Base-by-base conservation (phyloP, 2,797 vertebrate species). In the Enteromius viviparus region DNA sequence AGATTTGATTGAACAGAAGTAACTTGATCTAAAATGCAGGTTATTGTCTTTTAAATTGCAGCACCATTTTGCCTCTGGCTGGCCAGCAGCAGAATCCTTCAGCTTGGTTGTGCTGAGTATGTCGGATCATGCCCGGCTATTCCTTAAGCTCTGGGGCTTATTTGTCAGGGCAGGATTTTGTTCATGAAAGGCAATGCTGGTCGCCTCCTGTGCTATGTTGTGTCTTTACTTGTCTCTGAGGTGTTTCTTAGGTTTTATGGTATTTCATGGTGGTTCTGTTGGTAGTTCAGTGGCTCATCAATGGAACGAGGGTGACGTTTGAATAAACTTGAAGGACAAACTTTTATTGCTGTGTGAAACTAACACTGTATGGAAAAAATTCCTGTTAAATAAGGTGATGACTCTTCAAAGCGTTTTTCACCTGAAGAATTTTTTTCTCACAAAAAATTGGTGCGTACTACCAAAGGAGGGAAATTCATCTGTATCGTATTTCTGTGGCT, bases 111-210 rank as follows among this genome's bases (percentile, higher is more conserved):
- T 51, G 9, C 45, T 60, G 70, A 47, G 64, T 68, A 70, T 70
- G 68, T 66, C 1, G 47, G 72, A 23, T 74, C 78, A 70, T 60
- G 51, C 65, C 23, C 32, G 17, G 80, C 42, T 60, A 34, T 76
- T 68, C 37, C 32, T 69, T 49, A 69, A 76, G 70, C 49, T 23
- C 8, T 71, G 58, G 60, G 37, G 76, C 15, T 76, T 84, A 85
- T 88, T 81, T 88, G 85, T 86, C 82, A 74, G 84, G 76, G 76
- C 85, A 85, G 81, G 78, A 77, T 88, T 76, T 83, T 55, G 42
- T 64, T 64, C 21, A 60, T 81, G 32, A 80, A 79, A 10, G 6
- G 68, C 26, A 17, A 3, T 51, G 6, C 51, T 68, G 19, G 65
- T 78, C 60, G 29, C 6, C 40, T 29, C 21, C 21, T 32, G 6